Base-by-base conservation (phyloP, 1,140 invertebrate species). In the Bombus picipes region DNA sequence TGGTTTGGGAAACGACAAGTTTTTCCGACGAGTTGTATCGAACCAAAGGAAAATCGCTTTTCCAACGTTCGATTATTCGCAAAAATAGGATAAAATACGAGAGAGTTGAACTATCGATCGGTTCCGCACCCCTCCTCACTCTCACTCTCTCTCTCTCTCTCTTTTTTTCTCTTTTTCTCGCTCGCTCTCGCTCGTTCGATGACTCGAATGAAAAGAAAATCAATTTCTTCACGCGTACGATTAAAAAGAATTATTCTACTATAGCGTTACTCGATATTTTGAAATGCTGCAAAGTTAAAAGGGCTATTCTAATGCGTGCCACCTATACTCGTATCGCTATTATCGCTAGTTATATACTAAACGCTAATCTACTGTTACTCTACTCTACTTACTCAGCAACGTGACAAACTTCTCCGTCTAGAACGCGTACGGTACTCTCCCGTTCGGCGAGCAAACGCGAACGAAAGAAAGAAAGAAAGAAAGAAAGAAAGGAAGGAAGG, bases 291-390 rank as follows among this genome's bases (percentile, higher is more conserved):
- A 88, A 83, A 43, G 70, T 84, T 83, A 72, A 86, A 82, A 65
- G 73, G 39, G 86, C 86, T 89, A 90, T 32, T 88, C 75, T 85
- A 88, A 90, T 82, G 86, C 87, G 86, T 89, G 85, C 82, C 66
- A 85, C 85, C 85, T 90, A 81, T 83, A 90, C 79, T 88, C 34
- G 77, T 90, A 88, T 86, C 89, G 88, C 89, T 90, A 70, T 85
- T 90, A 90, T 62, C 79, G 85, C 85, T 90, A 89, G 70, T 87
- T 83, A 82, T 89, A 72, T 85, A 81, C 57, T 90, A 85, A 72
- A 90, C 83, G 89, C 86, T 90, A 89, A 87, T 71, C 85, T 81
- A 90, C 66, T 72, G 82, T 90, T 90, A 90, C 62, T 90, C 87
- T 88, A 89, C 78, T 85, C 47, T 62, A 62, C 59, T n/a, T n/a